Base-by-base conservation (phyloP, 2,888 invertebrate genomes). In the Cyaniris semiargus region DNA sequence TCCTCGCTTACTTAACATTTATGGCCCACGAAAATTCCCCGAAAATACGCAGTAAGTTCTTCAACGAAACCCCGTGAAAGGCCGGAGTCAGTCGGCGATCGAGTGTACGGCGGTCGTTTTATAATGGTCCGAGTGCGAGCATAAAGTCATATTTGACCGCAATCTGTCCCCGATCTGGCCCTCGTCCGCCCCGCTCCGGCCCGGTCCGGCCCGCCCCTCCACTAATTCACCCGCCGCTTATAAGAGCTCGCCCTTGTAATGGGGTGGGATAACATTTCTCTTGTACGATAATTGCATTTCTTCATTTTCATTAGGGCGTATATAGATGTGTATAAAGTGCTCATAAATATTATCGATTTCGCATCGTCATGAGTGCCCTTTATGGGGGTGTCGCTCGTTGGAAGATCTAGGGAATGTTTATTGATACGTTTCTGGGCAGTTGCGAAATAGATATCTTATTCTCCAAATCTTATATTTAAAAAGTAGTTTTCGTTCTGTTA, bases 201-300 rank as follows among this genome's bases (percentile, higher is more conserved):
- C 83, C 81, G 80, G 79, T 82, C 80, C 79, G 81, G 79, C 83
- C 83, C 81, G 84, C 82, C 84, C 84, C 81, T 82, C 84, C 83
- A 83, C 85, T 83, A 84, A 85, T 84, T 82, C 83, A 84, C 84
- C 82, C 83, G 80, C 79, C 81, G 81, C 82, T 81, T 82, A 82
- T 83, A 83, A 83, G 82, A 81, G 82, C 83, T 83, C 83, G 78
- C 81, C 83, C 83, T 82, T 83, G 84, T 83, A 84, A 82, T 81
- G 82, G 81, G 81, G 81, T 80, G 81, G 81, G 82, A 81, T 83
- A 83, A 83, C 82, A 83, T 83, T 83, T 80, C 83, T 83, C 82
- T 81, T 79, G 80, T 81, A 83, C 81, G 79, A 81, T 86, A 86
- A 87, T 86, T 85, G 85, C 84, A 84, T 87, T 85, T 82, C 84